Percentiles rank a stretch among this genome's conserved stretches.
Conservation (phyloP, 2,888 invertebrate genomes). For the Cancer borealis region DNA sequence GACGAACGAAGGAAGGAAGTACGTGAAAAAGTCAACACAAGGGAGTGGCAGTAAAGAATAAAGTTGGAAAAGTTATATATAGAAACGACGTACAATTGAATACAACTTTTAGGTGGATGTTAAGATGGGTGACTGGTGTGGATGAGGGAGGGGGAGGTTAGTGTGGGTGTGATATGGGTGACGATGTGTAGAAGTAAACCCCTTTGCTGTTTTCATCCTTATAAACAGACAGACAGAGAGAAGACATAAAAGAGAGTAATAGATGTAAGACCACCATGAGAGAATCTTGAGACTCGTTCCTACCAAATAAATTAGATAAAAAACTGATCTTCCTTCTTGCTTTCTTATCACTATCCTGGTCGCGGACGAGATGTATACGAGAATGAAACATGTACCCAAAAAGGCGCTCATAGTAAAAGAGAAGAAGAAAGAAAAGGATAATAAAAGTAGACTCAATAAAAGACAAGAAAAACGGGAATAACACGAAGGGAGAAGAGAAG, state of each 20-base stretch:
- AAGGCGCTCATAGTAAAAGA: too few species aligned
- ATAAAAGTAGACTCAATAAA: neutral
- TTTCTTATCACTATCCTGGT: neutral
- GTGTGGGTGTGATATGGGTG: neutral
- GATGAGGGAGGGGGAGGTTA: neutral
- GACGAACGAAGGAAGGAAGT: neutral
- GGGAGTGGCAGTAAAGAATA: neutral
- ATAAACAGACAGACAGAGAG: neutral
- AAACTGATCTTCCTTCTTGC: neutral
- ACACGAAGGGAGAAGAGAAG: neutral
- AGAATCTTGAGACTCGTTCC: neutral
- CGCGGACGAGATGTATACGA: conserved; percentile 21
- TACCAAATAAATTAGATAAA: neutral
- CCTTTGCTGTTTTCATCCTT: neutral
- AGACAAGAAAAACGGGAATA: conserved; percentile 12
- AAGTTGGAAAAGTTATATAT: neutral
- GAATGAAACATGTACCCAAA: neutral
- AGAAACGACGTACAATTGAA: too few species aligned
- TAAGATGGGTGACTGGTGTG: neutral
- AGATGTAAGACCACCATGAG: neutral
- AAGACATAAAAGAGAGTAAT: neutral
- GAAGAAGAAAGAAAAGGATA: neutral
- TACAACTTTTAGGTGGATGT: neutral
- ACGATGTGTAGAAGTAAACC: neutral
- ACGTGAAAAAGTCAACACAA: neutral